A percentile compares a stretch with the other conserved stretches of the same genome.
Conservation (phyloP, 2,113 vertebrate species). For the Dasyurus viverrinus region DNA sequence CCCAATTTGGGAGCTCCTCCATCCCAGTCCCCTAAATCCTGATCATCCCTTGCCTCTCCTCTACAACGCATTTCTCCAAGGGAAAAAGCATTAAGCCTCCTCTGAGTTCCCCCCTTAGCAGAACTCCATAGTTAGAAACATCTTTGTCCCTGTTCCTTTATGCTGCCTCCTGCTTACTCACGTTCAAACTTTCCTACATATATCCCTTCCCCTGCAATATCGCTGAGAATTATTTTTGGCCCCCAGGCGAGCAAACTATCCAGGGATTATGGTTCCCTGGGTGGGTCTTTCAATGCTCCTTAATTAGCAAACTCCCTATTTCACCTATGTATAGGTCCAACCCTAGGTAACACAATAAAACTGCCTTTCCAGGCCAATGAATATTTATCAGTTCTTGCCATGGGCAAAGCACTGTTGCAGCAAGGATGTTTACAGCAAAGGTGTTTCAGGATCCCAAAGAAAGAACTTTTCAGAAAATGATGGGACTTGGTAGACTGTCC, state of each 20-base stretch:
- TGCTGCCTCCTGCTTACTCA: not conserved
- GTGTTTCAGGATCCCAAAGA: not conserved
- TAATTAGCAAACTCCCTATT: not conserved
- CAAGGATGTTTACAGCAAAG: not conserved
- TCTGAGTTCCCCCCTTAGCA: not conserved
- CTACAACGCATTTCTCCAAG: not conserved
- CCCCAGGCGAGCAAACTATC: not conserved
- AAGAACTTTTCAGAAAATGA: not conserved
- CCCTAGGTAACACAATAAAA: constrained; percentile 23
- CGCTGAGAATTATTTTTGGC: not conserved
- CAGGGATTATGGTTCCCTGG: not conserved
- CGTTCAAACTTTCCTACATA: not conserved
- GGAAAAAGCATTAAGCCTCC: not conserved
- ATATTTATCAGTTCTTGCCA: not conserved
- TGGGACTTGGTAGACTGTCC: not conserved
- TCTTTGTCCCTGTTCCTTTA: not conserved
- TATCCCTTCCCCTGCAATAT: not conserved
- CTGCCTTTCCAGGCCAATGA: constrained; percentile 2
- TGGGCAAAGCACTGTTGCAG: not conserved
- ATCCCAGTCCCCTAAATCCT: not conserved
- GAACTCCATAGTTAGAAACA: not conserved
- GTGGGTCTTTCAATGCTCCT: not conserved
- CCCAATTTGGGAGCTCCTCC: not conserved
- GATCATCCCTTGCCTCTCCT: not conserved
- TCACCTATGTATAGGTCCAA: not conserved